Conservation (phyloP, 2,888 invertebrate genomes). For the Xestia xanthographa region DNA sequence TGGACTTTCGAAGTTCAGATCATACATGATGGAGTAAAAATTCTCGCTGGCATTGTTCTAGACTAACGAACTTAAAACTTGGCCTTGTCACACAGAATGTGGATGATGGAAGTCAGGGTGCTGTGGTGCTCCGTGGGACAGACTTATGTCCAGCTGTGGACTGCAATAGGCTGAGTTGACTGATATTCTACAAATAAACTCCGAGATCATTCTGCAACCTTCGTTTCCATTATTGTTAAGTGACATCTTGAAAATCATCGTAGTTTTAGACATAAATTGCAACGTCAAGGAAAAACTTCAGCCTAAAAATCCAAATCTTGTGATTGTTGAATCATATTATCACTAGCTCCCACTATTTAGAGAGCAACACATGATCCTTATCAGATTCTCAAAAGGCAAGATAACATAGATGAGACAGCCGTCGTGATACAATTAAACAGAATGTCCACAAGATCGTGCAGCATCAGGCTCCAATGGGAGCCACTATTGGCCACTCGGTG, state of each 20-base stretch:
- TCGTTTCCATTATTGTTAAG: neutral
- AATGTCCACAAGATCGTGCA: constrained; percentile 43
- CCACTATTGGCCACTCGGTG: neutral
- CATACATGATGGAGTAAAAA: neutral
- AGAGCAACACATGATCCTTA: neutral
- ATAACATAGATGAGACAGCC: neutral
- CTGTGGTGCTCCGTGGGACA: neutral
- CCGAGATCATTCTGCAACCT: neutral
- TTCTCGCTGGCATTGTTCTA: neutral
- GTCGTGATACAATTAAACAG: constrained; percentile 28
- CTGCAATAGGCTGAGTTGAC: neutral
- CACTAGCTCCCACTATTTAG: neutral
- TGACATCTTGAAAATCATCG: neutral
- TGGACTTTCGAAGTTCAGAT: neutral
- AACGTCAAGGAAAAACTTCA: neutral
- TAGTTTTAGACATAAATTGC: neutral
- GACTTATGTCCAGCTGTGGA: neutral
- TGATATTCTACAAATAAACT: neutral
- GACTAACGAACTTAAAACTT: neutral
- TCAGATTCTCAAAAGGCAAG: neutral
- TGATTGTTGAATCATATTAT: neutral
- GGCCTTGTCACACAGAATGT: neutral
- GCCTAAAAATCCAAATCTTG: neutral
- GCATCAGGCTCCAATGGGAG: neutral
- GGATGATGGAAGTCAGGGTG: neutral